Conservation (phyloP, 2,113 vertebrate genomes). For the Poicephalus gulielmi region DNA sequence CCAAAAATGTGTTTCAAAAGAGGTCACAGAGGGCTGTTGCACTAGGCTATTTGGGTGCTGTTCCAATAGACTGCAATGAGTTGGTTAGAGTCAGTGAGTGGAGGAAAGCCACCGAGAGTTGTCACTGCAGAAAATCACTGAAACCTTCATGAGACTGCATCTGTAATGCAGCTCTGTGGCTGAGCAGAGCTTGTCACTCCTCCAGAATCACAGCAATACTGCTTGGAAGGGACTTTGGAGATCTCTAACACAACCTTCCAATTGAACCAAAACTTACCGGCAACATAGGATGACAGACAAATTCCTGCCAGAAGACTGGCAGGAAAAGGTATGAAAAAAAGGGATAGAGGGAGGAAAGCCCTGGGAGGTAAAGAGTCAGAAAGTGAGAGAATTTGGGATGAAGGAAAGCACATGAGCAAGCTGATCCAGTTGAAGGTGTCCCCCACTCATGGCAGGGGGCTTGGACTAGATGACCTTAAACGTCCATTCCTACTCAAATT, state of each 20-base stretch:
- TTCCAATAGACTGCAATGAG: neutral
- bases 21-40: neutral
- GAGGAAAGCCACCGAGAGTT: neutral
- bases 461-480: neutral
- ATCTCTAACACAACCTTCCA: neutral
- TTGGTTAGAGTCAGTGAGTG: neutral
- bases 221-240: neutral
- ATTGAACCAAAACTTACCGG: neutral
- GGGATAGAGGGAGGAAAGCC: accelerated
- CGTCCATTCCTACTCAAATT: neutral
- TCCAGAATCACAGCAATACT: neutral
- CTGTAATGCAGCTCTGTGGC: neutral
- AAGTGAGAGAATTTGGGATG: neutral
- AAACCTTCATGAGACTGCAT: neutral
- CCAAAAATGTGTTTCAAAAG: neutral
- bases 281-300: neutral
- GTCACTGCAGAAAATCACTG: neutral
- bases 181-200: neutral
- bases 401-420: neutral
- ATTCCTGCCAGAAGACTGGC: neutral
- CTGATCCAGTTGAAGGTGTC: neutral
- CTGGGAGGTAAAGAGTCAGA: neutral
- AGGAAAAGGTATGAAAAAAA: neutral
- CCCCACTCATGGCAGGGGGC: neutral
- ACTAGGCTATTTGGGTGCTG: neutral